Conservation (phyloP, 2,888 invertebrate species). For the Pseudoips prasinana region DNA sequence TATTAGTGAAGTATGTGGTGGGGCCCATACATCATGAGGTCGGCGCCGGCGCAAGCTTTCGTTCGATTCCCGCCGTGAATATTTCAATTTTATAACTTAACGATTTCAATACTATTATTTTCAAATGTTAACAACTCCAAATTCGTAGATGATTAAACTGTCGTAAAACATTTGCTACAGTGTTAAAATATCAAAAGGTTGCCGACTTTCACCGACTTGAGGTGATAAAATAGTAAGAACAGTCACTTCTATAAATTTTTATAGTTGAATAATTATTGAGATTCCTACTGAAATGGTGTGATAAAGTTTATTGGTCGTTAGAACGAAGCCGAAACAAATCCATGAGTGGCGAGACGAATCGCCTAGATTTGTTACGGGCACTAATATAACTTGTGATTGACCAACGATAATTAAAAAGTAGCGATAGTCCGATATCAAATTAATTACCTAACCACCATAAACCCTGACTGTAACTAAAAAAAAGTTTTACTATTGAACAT, state of each 20-base stretch:
- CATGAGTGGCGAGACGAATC: slow-evolving; percentile 63
- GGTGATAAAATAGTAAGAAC: slow-evolving; percentile 50
- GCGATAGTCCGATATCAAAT: slow-evolving; percentile 46
- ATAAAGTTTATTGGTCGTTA: slow-evolving; percentile 76
- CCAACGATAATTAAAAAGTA: slow-evolving; percentile 72
- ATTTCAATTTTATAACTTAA: slow-evolving; percentile 46
- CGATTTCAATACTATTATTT: slow-evolving; percentile 29
- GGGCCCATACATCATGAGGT: slow-evolving; percentile 68
- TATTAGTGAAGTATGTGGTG: slow-evolving; percentile 69
- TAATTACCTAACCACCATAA: too few relatives aligned
- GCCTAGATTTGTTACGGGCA: slow-evolving; percentile 54
- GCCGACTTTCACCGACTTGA: slow-evolving; percentile 52
- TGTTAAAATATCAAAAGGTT: slow-evolving; percentile 36
- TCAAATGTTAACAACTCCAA: slow-evolving; percentile 28
- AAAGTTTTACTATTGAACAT: too few relatives aligned
- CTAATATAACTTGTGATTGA: slow-evolving; percentile 59
- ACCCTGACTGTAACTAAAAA: too few relatives aligned
- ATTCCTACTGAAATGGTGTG: slow-evolving; percentile 76
- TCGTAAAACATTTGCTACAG: slow-evolving; percentile 23
- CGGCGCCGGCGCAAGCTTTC: slow-evolving; percentile 70
- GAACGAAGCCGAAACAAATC: slow-evolving; percentile 63
- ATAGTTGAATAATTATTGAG: slow-evolving; percentile 62
- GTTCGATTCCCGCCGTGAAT: slow-evolving; percentile 56
- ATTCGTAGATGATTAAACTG: slow-evolving; percentile 22
- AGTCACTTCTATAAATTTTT: slow-evolving; percentile 57